Conservation (phyloP, 2,113 vertebrate species). For the Corydoras maculifer region DNA sequence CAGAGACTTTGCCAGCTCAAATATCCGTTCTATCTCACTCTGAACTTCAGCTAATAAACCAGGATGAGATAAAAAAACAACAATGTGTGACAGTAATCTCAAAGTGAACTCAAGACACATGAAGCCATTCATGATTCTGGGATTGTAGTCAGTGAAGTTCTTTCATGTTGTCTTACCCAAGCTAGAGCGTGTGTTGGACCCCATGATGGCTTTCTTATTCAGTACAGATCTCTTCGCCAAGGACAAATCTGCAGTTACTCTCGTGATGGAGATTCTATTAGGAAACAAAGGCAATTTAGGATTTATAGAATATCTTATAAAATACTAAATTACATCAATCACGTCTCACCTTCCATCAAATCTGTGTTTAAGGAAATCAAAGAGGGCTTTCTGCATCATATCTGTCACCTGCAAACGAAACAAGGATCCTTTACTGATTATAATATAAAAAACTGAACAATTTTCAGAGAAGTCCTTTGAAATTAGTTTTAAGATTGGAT, state of each 20-base stretch:
- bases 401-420: slow-evolving; percentile 77
- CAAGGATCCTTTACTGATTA: no score
- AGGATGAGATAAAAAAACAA: background rate
- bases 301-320: no score
- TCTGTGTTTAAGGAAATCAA: slow-evolving; percentile 93
- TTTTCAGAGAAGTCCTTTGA: no score
- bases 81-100: background rate
- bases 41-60: slow-evolving; percentile 80
- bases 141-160: no score
- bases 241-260: slow-evolving; percentile 90
- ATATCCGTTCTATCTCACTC: slow-evolving; percentile 95
- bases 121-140: no score
- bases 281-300: background rate
- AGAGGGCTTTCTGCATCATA: slow-evolving; percentile 99
- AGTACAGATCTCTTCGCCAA: slow-evolving; percentile 93
- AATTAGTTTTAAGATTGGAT: no score
- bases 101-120: no score
- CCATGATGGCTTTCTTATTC: slow-evolving; percentile 93
- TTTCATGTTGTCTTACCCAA: slow-evolving; percentile 69
- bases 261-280: slow-evolving; percentile 89
- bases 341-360: slow-evolving; percentile 87
- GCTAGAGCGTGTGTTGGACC: slow-evolving; percentile 89
- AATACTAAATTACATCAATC: background rate
- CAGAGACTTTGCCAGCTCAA: slow-evolving; percentile 91
- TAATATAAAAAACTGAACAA: background rate